Base-by-base conservation (phyloP, 1,140 invertebrate species). In the Hyposmocoma kahamanoa region DNA sequence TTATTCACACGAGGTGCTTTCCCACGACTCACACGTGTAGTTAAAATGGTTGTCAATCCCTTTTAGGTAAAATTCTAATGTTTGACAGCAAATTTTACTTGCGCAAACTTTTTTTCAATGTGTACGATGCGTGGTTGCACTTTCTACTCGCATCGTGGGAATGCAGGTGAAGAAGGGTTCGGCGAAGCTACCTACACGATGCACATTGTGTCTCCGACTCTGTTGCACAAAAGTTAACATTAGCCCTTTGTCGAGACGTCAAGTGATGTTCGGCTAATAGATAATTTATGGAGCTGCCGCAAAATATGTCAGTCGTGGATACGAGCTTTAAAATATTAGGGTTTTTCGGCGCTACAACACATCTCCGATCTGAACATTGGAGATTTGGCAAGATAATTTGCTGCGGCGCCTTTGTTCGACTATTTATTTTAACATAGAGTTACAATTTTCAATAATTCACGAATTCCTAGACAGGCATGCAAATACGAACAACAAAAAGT, bases 141-240 rank as follows among this genome's bases (percentile, higher is more conserved):
- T 84, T 84, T 82, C 77, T 84, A 76, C 60, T 28, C 47, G 53
- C 56, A 67, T 65, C 81, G 81, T 85, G 81, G 81, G 81, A 85
- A 83, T 72, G 81, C 79, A 85, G 77, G 79, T 83, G 81, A 60
- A 68, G 72, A 84, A 79, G 81, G 78, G 76, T 84, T 81, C 50
- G 38, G 17, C 56, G 22, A 38, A 38, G n/a, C 30, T 53, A 41
- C 38, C 38, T 41, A 20, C 18, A 20, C 63, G 64, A 69, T 62
- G 63, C 63, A 50, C 59, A 61, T 51, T 59, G 60, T 67, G 74
- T 78, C 72, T 73, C 53, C 59, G 53, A 53, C 62, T 53, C 57
- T 67, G 68, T 84, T 82, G 81, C 79, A 84, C 78, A 82, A 81
- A 83, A 82, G 67, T 81, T 65, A 65, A 67, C 76, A 57, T 73